A percentile compares a stretch with the other conserved stretches of the same genome.
Evolutionary conservation across 2,888 invertebrate genomes (phyloP).

Genomic region (Trichopoda pennipes): DNA sequence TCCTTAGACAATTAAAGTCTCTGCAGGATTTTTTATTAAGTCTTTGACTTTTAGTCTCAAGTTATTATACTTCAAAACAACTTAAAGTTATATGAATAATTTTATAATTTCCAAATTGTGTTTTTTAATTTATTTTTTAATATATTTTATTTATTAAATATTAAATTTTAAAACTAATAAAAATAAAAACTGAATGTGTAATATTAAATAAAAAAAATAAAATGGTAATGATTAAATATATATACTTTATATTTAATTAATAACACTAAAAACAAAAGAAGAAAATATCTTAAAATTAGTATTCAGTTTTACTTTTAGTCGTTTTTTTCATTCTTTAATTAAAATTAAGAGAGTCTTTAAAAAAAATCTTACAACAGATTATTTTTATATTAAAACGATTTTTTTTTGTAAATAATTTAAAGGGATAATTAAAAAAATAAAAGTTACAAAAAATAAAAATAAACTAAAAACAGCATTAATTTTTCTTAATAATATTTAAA

Average conservation of each 20-base stretch:
- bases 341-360: slow-evolving; percentile 64
- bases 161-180: slow-evolving; percentile 51
- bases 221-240: no score
- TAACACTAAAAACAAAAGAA: slow-evolving; percentile 49
- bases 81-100: neutral
- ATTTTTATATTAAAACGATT: slow-evolving; percentile 15
- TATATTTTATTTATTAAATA: slow-evolving; percentile 59
- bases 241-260: slow-evolving; percentile 50
- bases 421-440: slow-evolving; percentile 12
- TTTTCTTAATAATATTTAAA: slow-evolving; percentile 7
- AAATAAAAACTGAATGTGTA: slow-evolving; percentile 32
- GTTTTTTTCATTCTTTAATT: slow-evolving; percentile 23
- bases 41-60: neutral
- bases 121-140: slow-evolving; percentile 31
- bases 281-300: slow-evolving; percentile 47
- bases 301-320: slow-evolving; percentile 1
- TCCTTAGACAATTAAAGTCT: slow-evolving; percentile 79
- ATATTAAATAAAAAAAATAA: slow-evolving; percentile 21
- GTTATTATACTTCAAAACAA: no score
- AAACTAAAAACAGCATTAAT: slow-evolving; percentile 45
- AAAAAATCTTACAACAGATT: slow-evolving; percentile 70
- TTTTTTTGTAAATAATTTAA: slow-evolving; percentile 3
- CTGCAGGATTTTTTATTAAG: slow-evolving; percentile 73
- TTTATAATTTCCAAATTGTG: neutral
- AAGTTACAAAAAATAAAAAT: neutral